Percentiles rank a stretch among this genome's conserved stretches.
phyloP scores from a whole-genome alignment of 2,797 vertebrate genomes.

The Menidia menidia region DNA sequence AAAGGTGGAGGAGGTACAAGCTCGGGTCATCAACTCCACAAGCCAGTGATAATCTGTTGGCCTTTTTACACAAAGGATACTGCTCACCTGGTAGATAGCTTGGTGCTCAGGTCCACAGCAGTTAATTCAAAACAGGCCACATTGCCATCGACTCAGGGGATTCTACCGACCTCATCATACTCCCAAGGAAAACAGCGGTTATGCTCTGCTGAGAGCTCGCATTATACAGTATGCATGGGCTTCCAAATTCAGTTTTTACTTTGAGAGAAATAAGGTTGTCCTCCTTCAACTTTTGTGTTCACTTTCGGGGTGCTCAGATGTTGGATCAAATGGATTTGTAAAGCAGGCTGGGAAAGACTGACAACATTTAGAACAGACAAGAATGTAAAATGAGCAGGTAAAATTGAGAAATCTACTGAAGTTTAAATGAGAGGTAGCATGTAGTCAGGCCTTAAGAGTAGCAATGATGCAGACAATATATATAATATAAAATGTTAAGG shows the following conservation, averaged over 20 bases:
- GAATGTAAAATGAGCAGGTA: constrained; percentile 15
- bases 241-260: constrained; percentile 8
- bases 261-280: constrained; percentile 22
- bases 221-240: constrained; percentile 15
- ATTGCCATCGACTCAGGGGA: constrained; percentile 47
- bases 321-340: constrained; percentile 40
- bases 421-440: background rate
- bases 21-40: constrained; percentile 75
- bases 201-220: constrained; percentile 26
- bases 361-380: constrained; percentile 24
- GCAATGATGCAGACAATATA: background rate
- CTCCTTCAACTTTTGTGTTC: constrained; percentile 10
- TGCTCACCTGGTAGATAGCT: constrained; percentile 54
- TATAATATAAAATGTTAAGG: background rate
- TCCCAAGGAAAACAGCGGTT: constrained; percentile 41
- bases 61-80: constrained; percentile 72
- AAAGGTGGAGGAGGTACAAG: constrained; percentile 64
- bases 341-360: constrained; percentile 26
- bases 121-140: constrained; percentile 62
- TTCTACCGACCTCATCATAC: constrained; percentile 32
- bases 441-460: background rate
- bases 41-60: constrained; percentile 76
- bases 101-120: constrained; percentile 61
- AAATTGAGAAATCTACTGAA: constrained; percentile 1
- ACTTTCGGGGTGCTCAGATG: constrained; percentile 33